These are phyloP conservation scores for Heliornis fulica DNA, from an alignment of 2,113 vertebrate genomes.

Conservation along the genomic window DNA sequence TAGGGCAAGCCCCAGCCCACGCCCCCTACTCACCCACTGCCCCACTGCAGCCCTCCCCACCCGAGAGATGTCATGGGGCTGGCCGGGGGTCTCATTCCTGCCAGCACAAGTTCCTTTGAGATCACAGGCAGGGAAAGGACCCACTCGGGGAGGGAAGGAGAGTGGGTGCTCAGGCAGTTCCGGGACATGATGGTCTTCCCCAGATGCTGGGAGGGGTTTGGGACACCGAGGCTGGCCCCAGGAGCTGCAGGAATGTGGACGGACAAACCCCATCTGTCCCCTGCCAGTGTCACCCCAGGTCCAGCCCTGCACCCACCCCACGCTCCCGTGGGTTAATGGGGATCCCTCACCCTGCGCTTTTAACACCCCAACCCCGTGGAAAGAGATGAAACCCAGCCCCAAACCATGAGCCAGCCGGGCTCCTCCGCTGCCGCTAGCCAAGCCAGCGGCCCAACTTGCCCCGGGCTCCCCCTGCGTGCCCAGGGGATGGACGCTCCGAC, in stretches of 20 bases:
- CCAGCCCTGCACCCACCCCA: neutral
- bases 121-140: neutral
- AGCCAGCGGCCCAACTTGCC: neutral
- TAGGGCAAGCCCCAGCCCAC: neutral
- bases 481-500: neutral
- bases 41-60: neutral
- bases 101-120: neutral
- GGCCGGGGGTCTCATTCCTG: accelerated
- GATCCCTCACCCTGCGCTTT: neutral
- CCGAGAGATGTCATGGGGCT: neutral
- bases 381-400: neutral
- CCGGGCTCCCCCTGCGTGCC: neutral
- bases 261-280: neutral
- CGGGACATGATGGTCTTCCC: accelerated
- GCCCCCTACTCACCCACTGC: accelerated
- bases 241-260: accelerated
- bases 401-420: accelerated
- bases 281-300: neutral
- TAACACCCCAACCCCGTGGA: accelerated
- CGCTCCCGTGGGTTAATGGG: accelerated
- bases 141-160: accelerated
- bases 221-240: neutral
- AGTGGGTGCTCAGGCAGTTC: accelerated
- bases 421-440: neutral
- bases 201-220: neutral